Evolutionary conservation across 2,888 invertebrate species (phyloP), one percentile per base, ranked within the genome.

Genomic region (Troilus luridus): DNA sequence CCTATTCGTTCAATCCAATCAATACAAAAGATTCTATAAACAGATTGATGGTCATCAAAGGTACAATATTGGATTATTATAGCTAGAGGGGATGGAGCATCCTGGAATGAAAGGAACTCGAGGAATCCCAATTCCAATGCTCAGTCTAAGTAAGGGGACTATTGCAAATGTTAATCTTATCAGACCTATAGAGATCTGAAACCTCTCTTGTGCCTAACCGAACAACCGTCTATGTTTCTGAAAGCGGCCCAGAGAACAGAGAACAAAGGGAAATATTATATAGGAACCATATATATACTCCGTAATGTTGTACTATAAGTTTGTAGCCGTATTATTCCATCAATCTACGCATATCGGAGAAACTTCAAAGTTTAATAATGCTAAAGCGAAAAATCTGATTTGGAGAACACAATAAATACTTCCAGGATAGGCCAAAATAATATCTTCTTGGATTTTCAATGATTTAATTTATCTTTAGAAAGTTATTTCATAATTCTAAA

Each of bases 141-240:
- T 41, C 27, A 77, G 41, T 14, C 2, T 1, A 77, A 77, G 27
- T 6, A 77, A 77, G 27, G 27, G 67, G 9, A 14, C 17, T 0
- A 77, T 77, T 41, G 27, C 72, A 77, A 77, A 77, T 77, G 72
- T 77, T 67, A 77, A 77, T 77, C 72, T 41, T 27, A 77, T 77
- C 72, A 77, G 8, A 1, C 41, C 72, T 77, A 77, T 27, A 41
- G 72, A 19, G 8, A 24, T 67, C 19, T 8, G 17, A 41, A 77
- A 19, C 72, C 72, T 77, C 72, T 41, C 19, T 41, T 9, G 27
- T 14, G 72, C 41, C 12, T 17, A 17, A 24, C 17, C 7, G 27
- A 17, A 77, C 24, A 41, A 24, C 1, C 3, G 9, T 24, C 67
- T 21, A 7, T 2, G 21, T 64, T 11, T 24, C 64, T 24, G 12